Evolutionary conservation across 2,888 invertebrate species (phyloP), one percentile per base, ranked within the genome.

Genomic region (Silvanus unidentatus): DNA sequence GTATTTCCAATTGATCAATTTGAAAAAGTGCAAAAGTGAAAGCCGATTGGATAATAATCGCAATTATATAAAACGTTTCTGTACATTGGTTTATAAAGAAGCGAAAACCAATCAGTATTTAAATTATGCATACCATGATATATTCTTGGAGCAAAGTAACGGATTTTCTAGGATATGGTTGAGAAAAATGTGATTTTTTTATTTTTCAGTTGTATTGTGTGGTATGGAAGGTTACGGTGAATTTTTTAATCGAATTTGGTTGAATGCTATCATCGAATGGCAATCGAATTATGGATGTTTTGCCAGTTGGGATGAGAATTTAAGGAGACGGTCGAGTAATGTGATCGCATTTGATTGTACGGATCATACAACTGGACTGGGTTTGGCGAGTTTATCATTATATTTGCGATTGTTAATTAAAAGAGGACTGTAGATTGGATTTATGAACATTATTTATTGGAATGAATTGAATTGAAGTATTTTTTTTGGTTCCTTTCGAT

Each of bases 141-240:
- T 66, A 35, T 64, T 63, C 46, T 42, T 66, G 40, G 66, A 66
- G 47, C 65, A 65, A 54, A 54, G 66, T 68, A 50, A 42, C 16
- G 10, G 13, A 32, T 32, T 32, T 32, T 5, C n/a, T 9, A 8
- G 32, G n/a, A 32, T 5, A 32, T 32, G 4, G 32, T 32, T 32
- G 10, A 32, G 3, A 32, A 5, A 32, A 9, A 5, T 32, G 22
- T 22, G 8, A 32, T 12, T 27, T 44, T 32, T 32, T 32, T 32
- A 32, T 32, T 32, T 58, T 63, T 39, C 49, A 76, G 76, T 76
- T 44, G 58, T 70, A 16, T 54, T 77, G 2, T 77, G 77, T 50
- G 74, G 75, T 1, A 66, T 73, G 54, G 72, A 73, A 57, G 76
- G 75, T 10, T 74, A 65, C 49, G 47, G 60, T 1, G 73, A 76